A percentile compares a stretch with the other conserved stretches of the same genome.
Evolutionary conservation across 1,140 invertebrate species (phyloP).

Genomic region (Contarinia nasturtii): DNA sequence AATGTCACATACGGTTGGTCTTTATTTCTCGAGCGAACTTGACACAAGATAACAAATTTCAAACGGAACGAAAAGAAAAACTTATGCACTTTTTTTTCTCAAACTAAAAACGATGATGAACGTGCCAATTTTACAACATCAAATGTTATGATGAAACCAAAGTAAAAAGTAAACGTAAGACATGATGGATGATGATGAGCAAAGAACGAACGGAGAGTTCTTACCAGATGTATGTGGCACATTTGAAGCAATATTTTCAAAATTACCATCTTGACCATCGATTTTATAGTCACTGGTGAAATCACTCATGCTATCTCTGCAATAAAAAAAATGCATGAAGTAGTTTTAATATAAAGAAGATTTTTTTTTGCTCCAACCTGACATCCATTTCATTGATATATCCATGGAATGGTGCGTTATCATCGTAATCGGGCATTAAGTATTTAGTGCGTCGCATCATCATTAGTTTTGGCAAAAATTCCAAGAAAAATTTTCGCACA

Average conservation of each 20-base stretch:
- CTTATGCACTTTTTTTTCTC: too few relatives aligned
- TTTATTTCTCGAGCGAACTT: too few relatives aligned
- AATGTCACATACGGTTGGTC: too few relatives aligned
- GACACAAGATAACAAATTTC: too few relatives aligned
- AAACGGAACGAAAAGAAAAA: too few relatives aligned
- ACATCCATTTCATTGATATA: slow-evolving; percentile 61
- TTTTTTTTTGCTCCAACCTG: slow-evolving; percentile 31
- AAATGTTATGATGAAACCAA: neutral
- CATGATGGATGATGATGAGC: neutral
- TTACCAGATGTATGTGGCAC: slow-evolving; percentile 37
- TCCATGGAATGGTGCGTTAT: slow-evolving; percentile 50
- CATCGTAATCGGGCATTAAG: slow-evolving; percentile 60
- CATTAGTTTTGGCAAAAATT: slow-evolving; percentile 71
- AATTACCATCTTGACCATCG: slow-evolving; percentile 16
- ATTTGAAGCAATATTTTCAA: slow-evolving; percentile 22
- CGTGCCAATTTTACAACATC: neutral
- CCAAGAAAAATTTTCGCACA: slow-evolving; percentile 71
- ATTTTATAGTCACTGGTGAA: slow-evolving; percentile 33
- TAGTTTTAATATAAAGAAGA: too few relatives aligned
- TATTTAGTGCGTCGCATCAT: slow-evolving; percentile 78
- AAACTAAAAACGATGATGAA: too few relatives aligned
- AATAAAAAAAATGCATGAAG: too few relatives aligned
- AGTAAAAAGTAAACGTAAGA: neutral
- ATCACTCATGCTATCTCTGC: slow-evolving; percentile 31
- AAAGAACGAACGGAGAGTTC: slow-evolving; percentile 1